phyloP scores from a whole-genome alignment of 2,888 invertebrate genomes.

The Aromia moschata region DNA sequence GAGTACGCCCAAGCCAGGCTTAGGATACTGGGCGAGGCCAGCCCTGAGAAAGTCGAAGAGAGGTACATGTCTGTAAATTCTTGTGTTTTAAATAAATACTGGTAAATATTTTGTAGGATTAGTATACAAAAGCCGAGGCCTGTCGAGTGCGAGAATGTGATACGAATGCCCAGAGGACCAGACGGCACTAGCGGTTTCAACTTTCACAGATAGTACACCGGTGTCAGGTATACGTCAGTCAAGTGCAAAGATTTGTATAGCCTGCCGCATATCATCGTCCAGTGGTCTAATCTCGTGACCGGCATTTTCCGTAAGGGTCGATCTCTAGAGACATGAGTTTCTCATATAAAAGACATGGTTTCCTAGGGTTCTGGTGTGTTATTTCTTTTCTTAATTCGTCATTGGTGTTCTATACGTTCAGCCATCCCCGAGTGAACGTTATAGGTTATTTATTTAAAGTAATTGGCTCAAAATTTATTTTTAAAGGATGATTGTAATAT shows the following conservation, averaged over 20 bases:
- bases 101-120: conserved; percentile 45
- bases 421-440: no score
- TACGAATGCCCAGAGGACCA: conserved; percentile 81
- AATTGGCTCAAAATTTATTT: no score
- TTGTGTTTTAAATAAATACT: not conserved
- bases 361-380: not conserved
- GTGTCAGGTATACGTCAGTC: not conserved
- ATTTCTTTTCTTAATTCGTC: not conserved
- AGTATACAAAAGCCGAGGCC: conserved; percentile 55
- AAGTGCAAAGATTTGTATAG: not conserved
- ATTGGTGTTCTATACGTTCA: no score
- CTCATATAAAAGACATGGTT: no score
- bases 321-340: no score
- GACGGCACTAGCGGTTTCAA: conserved; percentile 80
- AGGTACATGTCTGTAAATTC: conserved; percentile 58
- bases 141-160: conserved; percentile 62
- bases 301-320: not conserved
- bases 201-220: conserved; percentile 70
- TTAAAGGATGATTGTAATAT: no score
- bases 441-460: no score
- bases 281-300: no score
- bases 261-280: conserved; percentile 14
- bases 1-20: conserved; percentile 93
- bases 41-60: conserved; percentile 78
- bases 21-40: conserved; percentile 88